A percentile compares a stretch with the other conserved stretches of the same genome.
Evolutionary conservation across 2,888 invertebrate species (phyloP).

Genomic region (Sicus ferrugineus): DNA sequence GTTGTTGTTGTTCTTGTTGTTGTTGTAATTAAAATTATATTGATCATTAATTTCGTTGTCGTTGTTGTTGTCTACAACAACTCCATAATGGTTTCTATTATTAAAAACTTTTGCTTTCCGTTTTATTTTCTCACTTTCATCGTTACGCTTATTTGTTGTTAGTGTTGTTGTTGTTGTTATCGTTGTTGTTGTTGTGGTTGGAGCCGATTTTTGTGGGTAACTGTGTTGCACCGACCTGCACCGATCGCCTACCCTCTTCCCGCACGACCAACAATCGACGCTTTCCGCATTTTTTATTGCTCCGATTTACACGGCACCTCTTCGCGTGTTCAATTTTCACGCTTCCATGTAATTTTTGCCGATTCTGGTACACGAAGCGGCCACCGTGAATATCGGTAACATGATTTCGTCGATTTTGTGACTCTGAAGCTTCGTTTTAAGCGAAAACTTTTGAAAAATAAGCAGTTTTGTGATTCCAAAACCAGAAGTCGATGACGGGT

Average conservation of each 20-base stretch:
- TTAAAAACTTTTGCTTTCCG: neutral
- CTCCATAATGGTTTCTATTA: neutral
- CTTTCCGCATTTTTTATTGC: conserved; percentile 13
- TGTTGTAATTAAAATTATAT: neutral
- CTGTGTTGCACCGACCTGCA: conserved; percentile 20
- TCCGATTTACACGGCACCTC: too few species aligned
- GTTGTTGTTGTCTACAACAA: neutral
- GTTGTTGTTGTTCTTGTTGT: conserved; percentile 12
- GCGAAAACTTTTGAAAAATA: too few species aligned
- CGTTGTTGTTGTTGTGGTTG: neutral
- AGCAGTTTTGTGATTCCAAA: too few species aligned
- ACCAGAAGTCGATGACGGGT: too few species aligned
- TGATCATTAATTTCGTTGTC: neutral
- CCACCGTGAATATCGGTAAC: too few species aligned
- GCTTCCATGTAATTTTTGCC: too few species aligned
- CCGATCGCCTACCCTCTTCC: neutral
- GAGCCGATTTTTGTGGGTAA: conserved; percentile 31
- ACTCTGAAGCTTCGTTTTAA: too few species aligned
- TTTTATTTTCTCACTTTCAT: neutral
- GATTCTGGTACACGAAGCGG: too few species aligned
- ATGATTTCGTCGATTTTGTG: too few species aligned
- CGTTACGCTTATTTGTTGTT: neutral
- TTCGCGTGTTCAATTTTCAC: too few species aligned
- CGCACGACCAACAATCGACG: neutral
- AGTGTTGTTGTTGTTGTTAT: conserved; percentile 1